phyloP scores from a whole-genome alignment of 1,140 invertebrate genomes.

The Brachionus calyciflorus region DNA sequence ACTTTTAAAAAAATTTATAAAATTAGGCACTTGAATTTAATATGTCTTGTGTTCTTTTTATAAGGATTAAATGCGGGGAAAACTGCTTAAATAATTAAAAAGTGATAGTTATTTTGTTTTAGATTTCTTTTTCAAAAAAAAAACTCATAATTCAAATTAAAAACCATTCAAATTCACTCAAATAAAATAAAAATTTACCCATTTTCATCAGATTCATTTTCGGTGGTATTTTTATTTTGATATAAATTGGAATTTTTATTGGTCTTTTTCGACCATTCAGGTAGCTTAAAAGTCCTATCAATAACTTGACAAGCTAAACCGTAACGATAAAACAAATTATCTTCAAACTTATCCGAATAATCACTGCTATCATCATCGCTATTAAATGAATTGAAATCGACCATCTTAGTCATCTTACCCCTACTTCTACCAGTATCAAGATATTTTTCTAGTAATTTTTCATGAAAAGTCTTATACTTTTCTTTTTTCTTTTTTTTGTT shows the following conservation, averaged over 20 bases:
- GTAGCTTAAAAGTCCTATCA: neutral
- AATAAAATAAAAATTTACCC: no score
- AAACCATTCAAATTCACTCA: no score
- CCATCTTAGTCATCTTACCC: slow-evolving; percentile 13
- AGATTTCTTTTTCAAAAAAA: no score
- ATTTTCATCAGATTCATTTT: no score
- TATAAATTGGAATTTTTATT: no score
- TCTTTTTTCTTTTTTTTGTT: neutral
- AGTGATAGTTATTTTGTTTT: no score
- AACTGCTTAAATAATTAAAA: no score
- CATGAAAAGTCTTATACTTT: slow-evolving; percentile 35
- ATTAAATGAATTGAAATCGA: neutral
- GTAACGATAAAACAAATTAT: neutral
- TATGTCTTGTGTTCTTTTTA: no score
- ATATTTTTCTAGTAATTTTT: slow-evolving; percentile 18
- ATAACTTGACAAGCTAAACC: slow-evolving; percentile 2
- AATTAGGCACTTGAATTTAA: no score
- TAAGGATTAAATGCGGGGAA: no score
- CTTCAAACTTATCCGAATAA: neutral
- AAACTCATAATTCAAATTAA: no score
- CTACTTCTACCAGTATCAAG: slow-evolving; percentile 16
- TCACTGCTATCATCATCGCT: slow-evolving; percentile 28
- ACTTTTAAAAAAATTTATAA: slow-evolving; percentile 8
- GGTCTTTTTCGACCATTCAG: neutral
- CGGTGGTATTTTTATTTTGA: no score